Evolutionary conservation across 2,888 invertebrate genomes (phyloP), one percentile per base, ranked within the genome.

Genomic region (Rhagonycha lutea): DNA sequence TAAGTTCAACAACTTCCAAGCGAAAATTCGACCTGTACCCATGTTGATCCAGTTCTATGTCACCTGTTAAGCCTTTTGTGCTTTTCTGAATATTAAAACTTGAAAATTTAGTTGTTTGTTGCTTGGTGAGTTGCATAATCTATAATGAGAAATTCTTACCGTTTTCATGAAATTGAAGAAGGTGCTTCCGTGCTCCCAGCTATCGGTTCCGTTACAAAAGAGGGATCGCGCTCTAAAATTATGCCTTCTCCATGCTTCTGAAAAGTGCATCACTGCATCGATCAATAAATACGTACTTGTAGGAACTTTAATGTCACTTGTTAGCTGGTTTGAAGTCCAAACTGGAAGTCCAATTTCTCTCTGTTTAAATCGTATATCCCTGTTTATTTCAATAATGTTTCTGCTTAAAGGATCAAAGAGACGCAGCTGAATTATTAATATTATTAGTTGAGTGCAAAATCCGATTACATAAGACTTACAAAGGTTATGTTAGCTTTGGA

Each of bases 261-360:
- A 93, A 86, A 96, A 94, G 82, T 97, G 89, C 78, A 91, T 90
- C n/a, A 97, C 94, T 0, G 96, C 94, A 86, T 98, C 98, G 85
- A 95, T 94, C 82, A 96, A 90, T 78, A 98, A 89, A 10, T 96
- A 96, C 78, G 95, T 91, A 85, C 94, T 93, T 9, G 94, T 91
- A 89, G 91, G 89, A 9, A 87, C 70, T 61, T 82, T 81, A n/a
- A 4, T 14, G 8, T 26, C 60, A 14, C 61, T 26, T 26, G 18
- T 7, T 60, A 9, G 10, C 4, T 28, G 47, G n/a, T n/a, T n/a
- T 47, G n/a, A n/a, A n/a, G 2, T n/a, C 47, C n/a, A 47, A 47
- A 47, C 28, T 29, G 62, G 26, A 26, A 65, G 14, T 10, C 32
- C 24, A 26, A 69, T 28, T 68, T 79, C 75, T 69, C 77, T 73